Evolutionary conservation across 2,888 invertebrate species (phyloP).

Genomic region (Apamea crenata): DNA sequence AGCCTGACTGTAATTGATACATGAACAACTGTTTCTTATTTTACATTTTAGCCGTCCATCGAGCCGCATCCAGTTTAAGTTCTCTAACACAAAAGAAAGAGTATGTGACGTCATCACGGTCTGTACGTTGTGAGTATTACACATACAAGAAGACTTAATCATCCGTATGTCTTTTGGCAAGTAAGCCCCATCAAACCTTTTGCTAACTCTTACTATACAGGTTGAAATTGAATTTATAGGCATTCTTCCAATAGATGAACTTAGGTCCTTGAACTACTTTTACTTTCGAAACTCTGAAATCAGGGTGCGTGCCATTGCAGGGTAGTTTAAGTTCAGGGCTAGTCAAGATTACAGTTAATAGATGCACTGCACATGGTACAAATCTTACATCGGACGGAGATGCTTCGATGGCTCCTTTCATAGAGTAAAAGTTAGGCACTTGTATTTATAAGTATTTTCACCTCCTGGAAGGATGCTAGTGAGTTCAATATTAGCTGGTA

Average conservation of each 20-base stretch:
- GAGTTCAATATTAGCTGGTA: slow-evolving; percentile 14
- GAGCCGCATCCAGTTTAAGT: slow-evolving; percentile 83
- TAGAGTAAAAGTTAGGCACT: not conserved
- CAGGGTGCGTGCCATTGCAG: not conserved
- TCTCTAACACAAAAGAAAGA: slow-evolving; percentile 81
- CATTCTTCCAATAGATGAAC: not conserved
- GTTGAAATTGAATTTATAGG: slow-evolving; percentile 27
- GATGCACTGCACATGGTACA: not conserved
- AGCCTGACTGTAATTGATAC: not conserved
- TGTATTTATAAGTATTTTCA: not conserved
- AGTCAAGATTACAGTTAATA: not conserved
- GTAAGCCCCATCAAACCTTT: slow-evolving; percentile 54
- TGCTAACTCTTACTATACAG: slow-evolving; percentile 20
- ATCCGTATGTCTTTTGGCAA: slow-evolving; percentile 46
- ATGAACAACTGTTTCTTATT: not conserved
- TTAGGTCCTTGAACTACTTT: not conserved
- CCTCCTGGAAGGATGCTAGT: not conserved
- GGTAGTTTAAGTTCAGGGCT: not conserved
- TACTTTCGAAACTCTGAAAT: not conserved
- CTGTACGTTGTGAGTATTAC: slow-evolving; percentile 79
- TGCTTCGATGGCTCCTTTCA: not conserved
- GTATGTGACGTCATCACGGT: slow-evolving; percentile 71
- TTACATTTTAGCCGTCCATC: slow-evolving; percentile 80
- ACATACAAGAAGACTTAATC: slow-evolving; percentile 68
- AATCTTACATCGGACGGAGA: not conserved